Evolutionary conservation across 2,888 invertebrate species (phyloP).

Genomic region (Lithophane socia): DNA sequence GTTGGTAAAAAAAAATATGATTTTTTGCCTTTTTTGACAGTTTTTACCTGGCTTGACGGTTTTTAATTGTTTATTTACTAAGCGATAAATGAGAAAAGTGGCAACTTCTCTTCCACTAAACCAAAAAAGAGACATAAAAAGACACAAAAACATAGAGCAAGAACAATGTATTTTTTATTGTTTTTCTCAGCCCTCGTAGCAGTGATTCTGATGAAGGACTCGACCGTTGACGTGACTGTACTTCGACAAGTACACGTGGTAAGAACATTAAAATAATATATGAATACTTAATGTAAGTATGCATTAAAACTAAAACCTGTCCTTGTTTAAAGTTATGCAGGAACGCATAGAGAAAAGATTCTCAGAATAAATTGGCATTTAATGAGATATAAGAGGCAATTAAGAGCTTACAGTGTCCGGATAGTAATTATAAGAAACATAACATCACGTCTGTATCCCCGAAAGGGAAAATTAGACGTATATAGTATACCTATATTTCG

Average conservation of each 20-base stretch:
- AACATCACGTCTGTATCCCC: not conserved
- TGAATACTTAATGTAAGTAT: not conserved
- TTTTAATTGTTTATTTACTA: not conserved
- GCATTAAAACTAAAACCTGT: not conserved
- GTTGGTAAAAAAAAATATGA: not conserved
- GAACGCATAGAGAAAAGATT: constrained; percentile 23
- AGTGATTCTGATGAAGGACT: constrained; percentile 87
- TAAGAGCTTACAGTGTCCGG: constrained; percentile 1
- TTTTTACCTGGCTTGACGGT: not conserved
- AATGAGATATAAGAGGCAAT: constrained; percentile 11
- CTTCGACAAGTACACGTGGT: constrained; percentile 89
- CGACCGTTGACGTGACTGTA: constrained; percentile 84
- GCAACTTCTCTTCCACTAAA: no score
- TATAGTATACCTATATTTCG: not conserved
- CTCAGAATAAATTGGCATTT: constrained; percentile 17
- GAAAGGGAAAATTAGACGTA: not conserved
- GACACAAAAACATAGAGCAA: not conserved
- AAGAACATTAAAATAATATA: constrained; percentile 65
- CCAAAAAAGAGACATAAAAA: not conserved
- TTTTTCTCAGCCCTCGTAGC: constrained; percentile 85
- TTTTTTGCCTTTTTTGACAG: not conserved
- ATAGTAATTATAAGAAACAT: not conserved
- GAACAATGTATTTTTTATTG: no score
- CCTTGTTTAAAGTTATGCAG: constrained; percentile 26
- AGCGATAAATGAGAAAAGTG: not conserved